A percentile compares a stretch with the other conserved stretches of the same genome.
Evolutionary conservation across 2,797 vertebrate species (phyloP).

Genomic region (Smutsia gigantea): DNA sequence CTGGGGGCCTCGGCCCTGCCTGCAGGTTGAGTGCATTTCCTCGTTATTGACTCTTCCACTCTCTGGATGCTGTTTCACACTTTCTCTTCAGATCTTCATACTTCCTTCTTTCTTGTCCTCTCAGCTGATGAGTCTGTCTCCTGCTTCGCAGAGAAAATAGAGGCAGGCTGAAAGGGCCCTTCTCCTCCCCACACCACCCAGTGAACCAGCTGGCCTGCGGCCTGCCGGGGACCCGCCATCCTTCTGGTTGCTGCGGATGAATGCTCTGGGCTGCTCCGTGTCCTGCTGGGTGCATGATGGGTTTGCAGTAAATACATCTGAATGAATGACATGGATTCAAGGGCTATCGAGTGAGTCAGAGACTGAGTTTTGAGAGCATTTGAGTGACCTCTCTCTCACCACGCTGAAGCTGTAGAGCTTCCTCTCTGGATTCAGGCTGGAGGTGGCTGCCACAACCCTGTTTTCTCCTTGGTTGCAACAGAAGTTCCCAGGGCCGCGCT

Average conservation of each 20-base stretch:
- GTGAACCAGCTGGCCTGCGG: background rate
- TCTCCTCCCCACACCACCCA: background rate
- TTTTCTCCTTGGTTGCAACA: background rate
- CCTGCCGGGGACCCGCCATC: too few relatives aligned
- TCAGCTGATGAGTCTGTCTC: background rate
- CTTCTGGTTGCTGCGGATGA: background rate
- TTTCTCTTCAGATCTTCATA: background rate
- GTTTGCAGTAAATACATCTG: background rate
- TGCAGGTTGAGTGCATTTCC: background rate
- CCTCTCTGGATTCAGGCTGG: background rate
- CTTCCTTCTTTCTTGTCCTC: background rate
- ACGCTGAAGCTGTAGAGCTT: fast-evolving
- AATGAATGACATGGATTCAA: background rate
- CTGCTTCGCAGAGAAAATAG: background rate
- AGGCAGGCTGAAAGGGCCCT: background rate
- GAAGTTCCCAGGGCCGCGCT: background rate
- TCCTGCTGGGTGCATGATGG: background rate
- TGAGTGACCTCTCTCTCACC: background rate
- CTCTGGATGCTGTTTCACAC: background rate
- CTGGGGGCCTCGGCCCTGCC: fast-evolving
- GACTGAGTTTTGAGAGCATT: background rate
- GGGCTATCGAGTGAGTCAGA: background rate
- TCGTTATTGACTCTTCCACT: background rate
- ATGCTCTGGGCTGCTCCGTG: background rate
- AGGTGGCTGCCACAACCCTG: background rate